Conservation (phyloP, 2,888 invertebrate species). For the Pteria penguin region DNA sequence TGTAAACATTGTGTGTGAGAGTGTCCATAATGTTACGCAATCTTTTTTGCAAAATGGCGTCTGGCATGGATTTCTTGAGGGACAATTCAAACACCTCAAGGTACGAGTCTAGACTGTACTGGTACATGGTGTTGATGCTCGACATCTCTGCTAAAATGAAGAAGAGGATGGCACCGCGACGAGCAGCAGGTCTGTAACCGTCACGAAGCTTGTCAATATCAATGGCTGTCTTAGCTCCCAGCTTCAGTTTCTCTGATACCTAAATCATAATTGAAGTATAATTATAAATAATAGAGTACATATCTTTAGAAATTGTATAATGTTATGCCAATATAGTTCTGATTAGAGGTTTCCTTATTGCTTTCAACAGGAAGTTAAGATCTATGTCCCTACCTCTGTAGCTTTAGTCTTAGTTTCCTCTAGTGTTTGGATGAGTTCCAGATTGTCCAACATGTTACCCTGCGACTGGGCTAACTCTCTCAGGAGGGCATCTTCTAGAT, state of each 20-base stretch:
- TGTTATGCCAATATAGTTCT: too few relatives aligned
- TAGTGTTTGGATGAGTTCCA: constrained; percentile 90
- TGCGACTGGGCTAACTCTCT: constrained; percentile 91
- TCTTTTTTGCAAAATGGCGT: constrained; percentile 87
- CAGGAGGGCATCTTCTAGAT: constrained; percentile 91
- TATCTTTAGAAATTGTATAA: too few relatives aligned
- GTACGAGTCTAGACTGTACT: constrained; percentile 92
- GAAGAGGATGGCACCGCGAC: constrained; percentile 92
- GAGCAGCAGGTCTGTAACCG: constrained; percentile 91
- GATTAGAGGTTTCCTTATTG: too few relatives aligned
- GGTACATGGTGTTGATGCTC: constrained; percentile 93
- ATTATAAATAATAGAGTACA: too few relatives aligned
- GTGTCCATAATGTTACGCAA: constrained; percentile 90
- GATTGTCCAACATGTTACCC: constrained; percentile 95
- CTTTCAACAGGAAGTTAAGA: too few relatives aligned
- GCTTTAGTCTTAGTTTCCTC: constrained; percentile 95
- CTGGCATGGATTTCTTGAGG: constrained; percentile 90
- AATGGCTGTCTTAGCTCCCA: constrained; percentile 87
- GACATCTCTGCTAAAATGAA: constrained; percentile 95
- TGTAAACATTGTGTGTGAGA: constrained; percentile 92
- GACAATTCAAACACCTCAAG: constrained; percentile 91
- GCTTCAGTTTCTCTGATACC: constrained; percentile 88
- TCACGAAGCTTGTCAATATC: constrained; percentile 92
- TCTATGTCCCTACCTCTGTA: constrained; percentile 86
- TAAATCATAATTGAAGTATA: constrained; percentile 67